Evolutionary conservation across 1,140 invertebrate genomes (phyloP).

Genomic region (Calosoma granatense): DNA sequence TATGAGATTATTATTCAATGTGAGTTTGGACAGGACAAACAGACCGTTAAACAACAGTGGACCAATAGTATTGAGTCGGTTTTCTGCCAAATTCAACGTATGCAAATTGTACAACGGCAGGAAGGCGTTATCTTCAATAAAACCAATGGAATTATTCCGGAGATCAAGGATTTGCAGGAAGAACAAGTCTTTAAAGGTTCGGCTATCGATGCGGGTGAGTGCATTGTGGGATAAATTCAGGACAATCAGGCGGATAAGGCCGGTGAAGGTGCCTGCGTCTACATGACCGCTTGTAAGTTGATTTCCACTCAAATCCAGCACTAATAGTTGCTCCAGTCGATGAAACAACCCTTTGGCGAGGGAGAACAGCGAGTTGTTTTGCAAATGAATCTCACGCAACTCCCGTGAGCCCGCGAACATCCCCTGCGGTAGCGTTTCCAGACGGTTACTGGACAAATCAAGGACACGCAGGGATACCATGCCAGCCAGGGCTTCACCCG

Average conservation of each 20-base stretch:
- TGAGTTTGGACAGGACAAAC: constrained; percentile 72
- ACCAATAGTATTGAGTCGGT: constrained; percentile 69
- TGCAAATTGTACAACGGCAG: constrained; percentile 76
- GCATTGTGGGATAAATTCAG: constrained; percentile 78
- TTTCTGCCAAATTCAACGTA: constrained; percentile 74
- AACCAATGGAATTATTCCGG: constrained; percentile 76
- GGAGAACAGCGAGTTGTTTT: constrained; percentile 69
- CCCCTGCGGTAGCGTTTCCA: constrained; percentile 64
- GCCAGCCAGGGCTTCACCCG: constrained; percentile 62
- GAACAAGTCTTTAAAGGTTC: constrained; percentile 78
- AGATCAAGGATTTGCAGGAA: constrained; percentile 80
- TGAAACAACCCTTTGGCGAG: constrained; percentile 73
- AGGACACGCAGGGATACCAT: constrained; percentile 64
- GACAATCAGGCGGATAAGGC: constrained; percentile 71
- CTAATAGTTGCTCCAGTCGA: constrained; percentile 67
- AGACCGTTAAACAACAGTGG: constrained; percentile 74
- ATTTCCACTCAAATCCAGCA: constrained; percentile 81
- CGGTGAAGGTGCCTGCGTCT: constrained; percentile 71
- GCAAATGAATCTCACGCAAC: constrained; percentile 71
- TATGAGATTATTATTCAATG: constrained; percentile 74
- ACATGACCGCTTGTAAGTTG: constrained; percentile 71
- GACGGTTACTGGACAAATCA: constrained; percentile 73
- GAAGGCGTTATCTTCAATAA: constrained; percentile 79
- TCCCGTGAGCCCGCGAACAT: constrained; percentile 67
- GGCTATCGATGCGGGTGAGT: constrained; percentile 67